Evolutionary conservation across 2,113 vertebrate species (phyloP).

Genomic region (Acanthisitta chloris): DNA sequence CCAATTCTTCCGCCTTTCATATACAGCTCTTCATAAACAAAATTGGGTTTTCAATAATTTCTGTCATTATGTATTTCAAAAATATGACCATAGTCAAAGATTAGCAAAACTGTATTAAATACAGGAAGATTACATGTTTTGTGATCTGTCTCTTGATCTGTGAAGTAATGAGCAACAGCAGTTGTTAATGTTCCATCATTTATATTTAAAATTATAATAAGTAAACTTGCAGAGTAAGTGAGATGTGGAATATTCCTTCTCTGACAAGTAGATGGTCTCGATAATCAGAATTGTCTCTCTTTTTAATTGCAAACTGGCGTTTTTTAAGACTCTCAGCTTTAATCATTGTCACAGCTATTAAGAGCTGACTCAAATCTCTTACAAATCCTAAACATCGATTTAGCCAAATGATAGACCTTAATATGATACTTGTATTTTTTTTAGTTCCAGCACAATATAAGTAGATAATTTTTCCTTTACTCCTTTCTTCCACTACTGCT

Average conservation of each 20-base stretch:
- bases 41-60: background rate
- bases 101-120: background rate
- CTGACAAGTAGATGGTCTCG: background rate
- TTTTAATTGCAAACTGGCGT: background rate
- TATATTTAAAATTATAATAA: background rate
- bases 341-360: background rate
- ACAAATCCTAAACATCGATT: background rate
- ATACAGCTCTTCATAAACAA: background rate
- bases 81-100: background rate
- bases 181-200: background rate
- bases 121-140: background rate
- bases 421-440: background rate
- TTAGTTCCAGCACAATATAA: background rate
- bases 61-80: background rate
- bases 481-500: background rate
- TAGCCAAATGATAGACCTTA: background rate
- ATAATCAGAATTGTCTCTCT: background rate
- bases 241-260: background rate
- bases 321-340: background rate
- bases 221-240: background rate
- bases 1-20: background rate
- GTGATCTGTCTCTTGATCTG: background rate
- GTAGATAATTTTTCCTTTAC: background rate
- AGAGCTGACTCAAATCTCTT: background rate
- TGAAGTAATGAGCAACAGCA: background rate